Percentiles rank a stretch among this genome's conserved stretches.
Conservation (phyloP, 2,797 vertebrate species). For the Sebastes iracundus region DNA sequence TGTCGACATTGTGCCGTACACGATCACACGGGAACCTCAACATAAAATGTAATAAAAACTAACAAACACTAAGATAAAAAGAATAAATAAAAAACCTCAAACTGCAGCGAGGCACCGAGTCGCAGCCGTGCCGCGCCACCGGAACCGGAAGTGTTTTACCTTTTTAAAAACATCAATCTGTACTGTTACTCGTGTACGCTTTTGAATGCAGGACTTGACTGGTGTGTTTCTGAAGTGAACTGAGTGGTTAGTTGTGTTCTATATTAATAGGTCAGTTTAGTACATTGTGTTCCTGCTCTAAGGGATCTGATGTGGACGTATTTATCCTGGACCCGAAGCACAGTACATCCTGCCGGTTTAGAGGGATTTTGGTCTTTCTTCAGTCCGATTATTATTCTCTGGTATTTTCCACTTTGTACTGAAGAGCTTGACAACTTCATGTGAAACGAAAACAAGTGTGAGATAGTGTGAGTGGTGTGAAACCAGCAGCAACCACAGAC, state of each 20-base stretch:
- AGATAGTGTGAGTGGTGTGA: slow-evolving; percentile 35
- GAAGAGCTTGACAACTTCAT: too few relatives aligned
- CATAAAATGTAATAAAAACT: too few relatives aligned
- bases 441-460: slow-evolving; percentile 14
- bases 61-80: too few relatives aligned
- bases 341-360: background rate
- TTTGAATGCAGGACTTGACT: background rate
- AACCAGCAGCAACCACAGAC: slow-evolving; percentile 11
- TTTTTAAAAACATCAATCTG: background rate
- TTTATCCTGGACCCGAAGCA: background rate
- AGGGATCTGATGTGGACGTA: background rate
- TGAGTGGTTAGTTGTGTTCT: background rate
- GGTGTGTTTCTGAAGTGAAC: background rate
- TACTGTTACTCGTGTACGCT: background rate
- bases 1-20: too few relatives aligned
- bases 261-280: background rate
- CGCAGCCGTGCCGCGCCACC: too few relatives aligned
- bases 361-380: background rate
- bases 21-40: too few relatives aligned
- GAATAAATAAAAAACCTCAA: too few relatives aligned
- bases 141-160: too few relatives aligned
- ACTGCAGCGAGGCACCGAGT: too few relatives aligned
- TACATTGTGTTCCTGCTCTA: background rate
- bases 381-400: too few relatives aligned
- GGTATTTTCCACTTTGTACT: too few relatives aligned